Base-by-base conservation (phyloP, 2,888 invertebrate species). In the Eupithecia inturbata region DNA sequence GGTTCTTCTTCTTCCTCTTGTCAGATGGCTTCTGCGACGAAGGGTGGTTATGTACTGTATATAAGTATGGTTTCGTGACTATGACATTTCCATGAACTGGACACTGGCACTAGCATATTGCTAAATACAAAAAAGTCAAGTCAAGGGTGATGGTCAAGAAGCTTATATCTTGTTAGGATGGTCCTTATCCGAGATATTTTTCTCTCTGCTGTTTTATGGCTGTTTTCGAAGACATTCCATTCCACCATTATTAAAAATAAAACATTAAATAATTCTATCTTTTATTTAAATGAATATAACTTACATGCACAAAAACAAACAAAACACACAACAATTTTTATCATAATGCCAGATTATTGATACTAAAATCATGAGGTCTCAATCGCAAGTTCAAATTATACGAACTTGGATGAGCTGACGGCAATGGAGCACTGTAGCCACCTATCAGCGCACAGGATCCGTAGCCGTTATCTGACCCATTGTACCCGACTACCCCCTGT, bases 361-460 rank as follows among this genome's bases (percentile, higher is more conserved):
- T 88, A 74, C 91, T 92, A 79, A 95, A 96, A 87, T 96, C 96
- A 78, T 96, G 95, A 1, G 96, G 95, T 83, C 96, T 92, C 75
- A 96, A 89, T 81, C 96, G 89, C 75, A 96, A 90, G 82, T 95
- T 95, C 49, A 95, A 82, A 81, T 95, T 95, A 71, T 95, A 95
- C 1, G 94, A 90, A 76, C 89, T 87, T 60, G 92, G 92, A 81
- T 94, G 93, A 2, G 92, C 90, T 0, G 94, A 84, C 70, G 91
- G 93, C 26, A 93, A 78, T 0, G 92, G 83, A 6, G 90, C 88
- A 64, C 89, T 85, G 76, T 95, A 95, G 1, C 93, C 89, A 45
- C 94, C 90, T 67, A 95, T 91, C 22, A 95, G 82, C 0, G 91
- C 89, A 79, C 95, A 95, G 0, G 95, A 92, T 1, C 92, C 91